These are phyloP conservation scores for Caenorhabditis uteleia DNA, from an alignment of 2,888 invertebrate genomes.

Conservation along the genomic window DNA sequence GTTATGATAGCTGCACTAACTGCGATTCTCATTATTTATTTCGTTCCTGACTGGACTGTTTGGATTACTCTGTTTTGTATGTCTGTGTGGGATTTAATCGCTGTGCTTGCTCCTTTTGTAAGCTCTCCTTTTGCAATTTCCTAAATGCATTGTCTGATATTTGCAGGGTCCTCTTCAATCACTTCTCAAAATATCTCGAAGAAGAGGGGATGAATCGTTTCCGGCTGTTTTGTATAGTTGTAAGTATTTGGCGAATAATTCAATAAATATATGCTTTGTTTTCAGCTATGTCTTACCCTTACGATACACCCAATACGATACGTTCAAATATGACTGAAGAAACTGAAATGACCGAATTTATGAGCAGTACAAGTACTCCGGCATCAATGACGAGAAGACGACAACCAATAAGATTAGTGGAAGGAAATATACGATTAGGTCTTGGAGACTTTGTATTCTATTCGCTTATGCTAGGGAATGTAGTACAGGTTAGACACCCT, in stretches of 20 bases:
- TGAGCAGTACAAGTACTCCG: background rate
- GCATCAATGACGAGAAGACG: too few species aligned
- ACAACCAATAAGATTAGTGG: conserved; percentile 13
- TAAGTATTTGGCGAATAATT: conserved; percentile 1
- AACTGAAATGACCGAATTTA: conserved; percentile 13
- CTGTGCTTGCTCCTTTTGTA: conserved; percentile 21
- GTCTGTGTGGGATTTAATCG: conserved; percentile 26
- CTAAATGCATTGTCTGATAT: background rate
- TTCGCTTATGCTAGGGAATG: conserved; percentile 33
- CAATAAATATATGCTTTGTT: background rate
- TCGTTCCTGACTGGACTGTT: conserved; percentile 30
- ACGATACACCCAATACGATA: conserved; percentile 5
- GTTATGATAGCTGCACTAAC: conserved; percentile 24
- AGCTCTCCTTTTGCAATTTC: too few species aligned
- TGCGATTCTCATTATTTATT: conserved; percentile 14
- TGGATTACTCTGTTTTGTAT: conserved; percentile 10
- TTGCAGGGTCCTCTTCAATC: conserved; percentile 18
- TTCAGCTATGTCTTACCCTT: conserved; percentile 20
- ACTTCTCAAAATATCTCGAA: conserved; percentile 16
- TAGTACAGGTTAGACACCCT: conserved; percentile 7
- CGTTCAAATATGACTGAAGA: conserved; percentile 10
- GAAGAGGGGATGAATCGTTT: conserved; percentile 22
- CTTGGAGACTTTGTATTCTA: conserved; percentile 36
- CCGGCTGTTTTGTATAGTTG: conserved; percentile 20
- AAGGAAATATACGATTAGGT: conserved; percentile 24